Percentiles rank a stretch among this genome's conserved stretches.
These are phyloP conservation scores for Eupelmus urozonus DNA, from an alignment of 2,888 invertebrate species.

Conservation along the genomic window DNA sequence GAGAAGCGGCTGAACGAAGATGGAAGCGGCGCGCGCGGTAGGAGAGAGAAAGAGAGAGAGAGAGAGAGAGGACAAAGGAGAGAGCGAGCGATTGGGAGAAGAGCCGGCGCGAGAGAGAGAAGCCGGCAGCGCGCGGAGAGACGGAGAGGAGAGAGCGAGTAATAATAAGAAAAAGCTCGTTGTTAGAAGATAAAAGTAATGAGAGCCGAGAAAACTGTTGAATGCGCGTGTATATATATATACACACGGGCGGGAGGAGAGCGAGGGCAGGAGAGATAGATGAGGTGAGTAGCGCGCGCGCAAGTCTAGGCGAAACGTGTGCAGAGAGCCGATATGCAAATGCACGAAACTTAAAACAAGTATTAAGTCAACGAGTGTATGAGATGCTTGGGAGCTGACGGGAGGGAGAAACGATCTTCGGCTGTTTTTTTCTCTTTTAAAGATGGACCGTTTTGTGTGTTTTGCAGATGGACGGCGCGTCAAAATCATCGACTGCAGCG, in stretches of 20 bases:
- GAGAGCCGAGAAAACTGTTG: constrained; percentile 2
- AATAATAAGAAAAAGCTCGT: constrained; percentile 12
- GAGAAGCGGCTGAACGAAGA: background rate
- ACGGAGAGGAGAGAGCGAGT: background rate
- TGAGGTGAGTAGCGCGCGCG: too few species aligned
- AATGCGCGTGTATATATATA: background rate
- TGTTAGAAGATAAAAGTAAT: constrained; percentile 8
- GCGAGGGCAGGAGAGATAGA: background rate
- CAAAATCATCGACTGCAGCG: too few species aligned
- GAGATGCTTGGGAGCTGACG: background rate
- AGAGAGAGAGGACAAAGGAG: constrained; percentile 12
- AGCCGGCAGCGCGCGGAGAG: too few species aligned
- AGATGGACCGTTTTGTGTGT: too few species aligned
- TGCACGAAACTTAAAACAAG: background rate
- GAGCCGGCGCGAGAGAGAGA: background rate
- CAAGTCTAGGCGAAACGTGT: too few species aligned
- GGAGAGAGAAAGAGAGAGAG: background rate
- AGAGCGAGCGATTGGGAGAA: background rate
- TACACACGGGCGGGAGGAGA: background rate
- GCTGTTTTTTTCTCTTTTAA: too few species aligned
- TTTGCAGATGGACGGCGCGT: too few species aligned
- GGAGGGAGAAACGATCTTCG: too few species aligned
- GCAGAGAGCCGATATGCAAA: background rate
- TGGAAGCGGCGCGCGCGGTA: background rate
- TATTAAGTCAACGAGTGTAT: background rate